A percentile compares a stretch with the other conserved stretches of the same genome.
Conservation (phyloP, 2,888 invertebrate genomes). For the Tyria jacobaeae region DNA sequence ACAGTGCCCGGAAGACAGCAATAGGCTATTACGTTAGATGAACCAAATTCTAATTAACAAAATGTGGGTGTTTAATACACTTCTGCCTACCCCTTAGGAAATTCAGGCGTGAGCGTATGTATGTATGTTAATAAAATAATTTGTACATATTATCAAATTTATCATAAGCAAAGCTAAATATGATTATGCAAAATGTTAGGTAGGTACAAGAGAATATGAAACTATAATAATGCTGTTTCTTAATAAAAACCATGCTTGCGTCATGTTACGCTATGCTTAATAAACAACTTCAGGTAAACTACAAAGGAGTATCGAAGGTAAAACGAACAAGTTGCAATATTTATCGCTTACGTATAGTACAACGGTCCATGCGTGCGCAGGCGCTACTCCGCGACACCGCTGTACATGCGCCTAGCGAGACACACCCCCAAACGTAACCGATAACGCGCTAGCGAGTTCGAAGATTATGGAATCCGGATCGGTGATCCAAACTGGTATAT, state of each 20-base stretch:
- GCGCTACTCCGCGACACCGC: background rate
- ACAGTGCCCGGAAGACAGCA: no score
- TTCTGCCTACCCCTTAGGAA: no score
- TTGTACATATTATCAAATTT: no score
- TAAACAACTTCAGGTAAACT: background rate
- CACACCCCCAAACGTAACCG: slow-evolving; percentile 58
- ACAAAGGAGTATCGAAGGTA: background rate
- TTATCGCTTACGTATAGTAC: no score
- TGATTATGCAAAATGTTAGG: background rate
- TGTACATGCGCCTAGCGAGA: slow-evolving; percentile 34
- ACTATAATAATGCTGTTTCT: background rate
- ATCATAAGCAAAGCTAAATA: background rate
- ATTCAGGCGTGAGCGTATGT: no score
- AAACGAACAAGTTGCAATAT: slow-evolving; percentile 3
- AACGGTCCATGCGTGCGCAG: background rate
- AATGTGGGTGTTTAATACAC: no score
- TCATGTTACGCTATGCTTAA: background rate
- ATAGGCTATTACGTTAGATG: no score
- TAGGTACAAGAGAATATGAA: background rate
- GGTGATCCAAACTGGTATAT: slow-evolving; percentile 33
- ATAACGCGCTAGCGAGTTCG: slow-evolving; percentile 49
- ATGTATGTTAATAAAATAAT: no score
- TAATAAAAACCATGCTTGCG: background rate
- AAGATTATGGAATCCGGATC: slow-evolving; percentile 36
- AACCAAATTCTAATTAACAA: no score